These are phyloP conservation scores for Tapirus terrestris DNA, from an alignment of 2,113 vertebrate genomes.

Conservation along the genomic window DNA sequence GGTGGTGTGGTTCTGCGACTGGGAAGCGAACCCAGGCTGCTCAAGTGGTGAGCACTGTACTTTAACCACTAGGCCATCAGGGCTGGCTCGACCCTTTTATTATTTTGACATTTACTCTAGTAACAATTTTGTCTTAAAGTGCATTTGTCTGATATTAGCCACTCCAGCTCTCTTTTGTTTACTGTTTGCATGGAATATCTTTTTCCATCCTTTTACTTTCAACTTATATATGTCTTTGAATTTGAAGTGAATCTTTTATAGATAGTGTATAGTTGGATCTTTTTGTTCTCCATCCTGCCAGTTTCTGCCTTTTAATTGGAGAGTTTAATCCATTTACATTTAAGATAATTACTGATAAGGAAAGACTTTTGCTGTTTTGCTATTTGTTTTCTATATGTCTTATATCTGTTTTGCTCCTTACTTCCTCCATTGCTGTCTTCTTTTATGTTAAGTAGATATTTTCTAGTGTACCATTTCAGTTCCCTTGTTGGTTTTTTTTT, in stretches of 20 bases:
- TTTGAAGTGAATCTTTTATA: neutral
- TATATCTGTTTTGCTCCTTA: neutral
- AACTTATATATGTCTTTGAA: neutral
- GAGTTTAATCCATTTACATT: neutral
- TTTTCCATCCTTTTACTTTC: neutral
- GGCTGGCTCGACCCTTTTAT: neutral
- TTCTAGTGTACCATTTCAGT: neutral
- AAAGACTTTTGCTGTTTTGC: neutral
- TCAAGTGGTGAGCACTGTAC: no score
- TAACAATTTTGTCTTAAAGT: neutral
- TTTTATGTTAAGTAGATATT: neutral
- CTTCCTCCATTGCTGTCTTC: neutral
- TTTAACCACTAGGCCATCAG: no score
- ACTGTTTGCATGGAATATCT: neutral
- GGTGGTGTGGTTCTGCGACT: no score
- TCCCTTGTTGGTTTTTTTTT: neutral
- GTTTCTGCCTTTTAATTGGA: neutral
- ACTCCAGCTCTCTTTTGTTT: neutral
- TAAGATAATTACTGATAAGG: neutral
- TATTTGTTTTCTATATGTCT: neutral
- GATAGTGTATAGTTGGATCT: neutral
- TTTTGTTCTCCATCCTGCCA: neutral
- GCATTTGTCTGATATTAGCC: neutral
- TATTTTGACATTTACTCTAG: neutral
- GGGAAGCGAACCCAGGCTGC: no score